Percentiles rank a stretch among this genome's conserved stretches.
Evolutionary conservation across 2,113 vertebrate genomes (phyloP).

Genomic region (Gopherus flavomarginatus): DNA sequence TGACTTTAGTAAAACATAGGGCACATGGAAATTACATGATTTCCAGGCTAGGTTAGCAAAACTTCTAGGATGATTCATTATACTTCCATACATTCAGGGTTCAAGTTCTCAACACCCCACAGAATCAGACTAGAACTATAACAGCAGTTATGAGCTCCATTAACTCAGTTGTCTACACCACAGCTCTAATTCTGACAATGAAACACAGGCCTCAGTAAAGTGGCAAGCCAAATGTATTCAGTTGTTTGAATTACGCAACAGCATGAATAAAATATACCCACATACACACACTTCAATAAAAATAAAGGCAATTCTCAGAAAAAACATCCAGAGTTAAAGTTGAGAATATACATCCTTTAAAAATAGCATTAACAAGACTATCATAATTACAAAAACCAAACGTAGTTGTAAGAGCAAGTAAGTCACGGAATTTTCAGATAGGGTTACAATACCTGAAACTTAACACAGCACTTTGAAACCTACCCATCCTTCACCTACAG

Average conservation of each 20-base stretch:
- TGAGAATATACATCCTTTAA: not conserved
- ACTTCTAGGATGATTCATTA: not conserved
- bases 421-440: not conserved
- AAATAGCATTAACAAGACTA: not conserved
- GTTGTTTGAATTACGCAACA: not conserved
- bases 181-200: fast-evolving
- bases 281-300: fast-evolving
- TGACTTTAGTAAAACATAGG: not conserved
- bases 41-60: constrained; percentile 14
- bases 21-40: not conserved
- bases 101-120: fast-evolving
- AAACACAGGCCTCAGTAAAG: not conserved
- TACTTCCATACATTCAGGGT: not conserved
- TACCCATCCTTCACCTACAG: constrained; percentile 20
- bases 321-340: not conserved
- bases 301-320: not conserved
- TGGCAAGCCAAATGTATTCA: not conserved
- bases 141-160: not conserved
- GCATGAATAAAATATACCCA: not conserved
- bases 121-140: fast-evolving
- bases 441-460: not conserved
- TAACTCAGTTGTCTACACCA: fast-evolving
- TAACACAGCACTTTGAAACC: not conserved
- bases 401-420: not conserved
- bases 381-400: not conserved